These are phyloP conservation scores for Tachina fera DNA, from an alignment of 2,888 invertebrate species.

Conservation along the genomic window DNA sequence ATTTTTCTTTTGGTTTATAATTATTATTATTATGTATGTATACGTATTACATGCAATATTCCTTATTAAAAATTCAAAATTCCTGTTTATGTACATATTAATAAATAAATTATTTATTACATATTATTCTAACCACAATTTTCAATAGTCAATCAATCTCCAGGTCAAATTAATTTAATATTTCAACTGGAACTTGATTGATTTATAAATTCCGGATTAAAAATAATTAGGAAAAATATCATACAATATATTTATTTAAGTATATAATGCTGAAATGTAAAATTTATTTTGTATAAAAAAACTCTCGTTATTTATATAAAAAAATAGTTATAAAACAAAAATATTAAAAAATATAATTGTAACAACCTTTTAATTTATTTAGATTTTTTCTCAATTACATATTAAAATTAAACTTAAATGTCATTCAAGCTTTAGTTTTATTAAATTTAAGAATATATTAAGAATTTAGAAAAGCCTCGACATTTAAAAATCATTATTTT, in stretches of 20 bases:
- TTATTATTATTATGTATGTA: not conserved
- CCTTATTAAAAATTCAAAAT: not conserved
- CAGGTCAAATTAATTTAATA: too few species aligned
- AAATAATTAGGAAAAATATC: not conserved
- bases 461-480: not conserved
- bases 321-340: not conserved
- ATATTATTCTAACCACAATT: too few species aligned
- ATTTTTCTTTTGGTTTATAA: not conserved
- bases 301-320: not conserved
- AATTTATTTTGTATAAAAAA: constrained; percentile 7
- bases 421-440: not conserved
- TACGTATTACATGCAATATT: not conserved
- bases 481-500: not conserved
- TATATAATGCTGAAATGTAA: not conserved
- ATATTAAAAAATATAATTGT: not conserved
- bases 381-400: too few species aligned
- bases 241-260: not conserved
- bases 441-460: not conserved
- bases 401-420: not conserved
- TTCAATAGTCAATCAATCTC: too few species aligned
- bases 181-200: too few species aligned
- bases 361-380: not conserved
- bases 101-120: too few species aligned
- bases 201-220: too few species aligned
- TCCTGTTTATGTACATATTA: too few species aligned